Conservation (phyloP, 2,113 vertebrate genomes). For the Neopipo cinnamomea region DNA sequence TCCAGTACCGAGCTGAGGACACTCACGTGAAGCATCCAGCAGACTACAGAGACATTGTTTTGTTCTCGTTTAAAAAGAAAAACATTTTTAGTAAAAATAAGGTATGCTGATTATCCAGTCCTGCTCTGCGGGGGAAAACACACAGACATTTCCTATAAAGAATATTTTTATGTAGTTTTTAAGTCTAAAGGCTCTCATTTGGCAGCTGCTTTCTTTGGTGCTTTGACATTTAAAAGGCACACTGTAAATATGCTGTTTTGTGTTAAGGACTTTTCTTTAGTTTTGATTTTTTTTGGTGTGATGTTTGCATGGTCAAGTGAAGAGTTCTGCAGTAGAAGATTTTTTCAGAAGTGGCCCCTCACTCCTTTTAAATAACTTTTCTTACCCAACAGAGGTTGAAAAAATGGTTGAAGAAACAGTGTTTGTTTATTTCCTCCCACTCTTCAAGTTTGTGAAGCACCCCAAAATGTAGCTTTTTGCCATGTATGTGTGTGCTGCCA, state of each 20-base stretch:
- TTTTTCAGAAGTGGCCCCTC: neutral
- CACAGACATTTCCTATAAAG: fast-evolving
- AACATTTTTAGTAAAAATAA: conserved; percentile 95
- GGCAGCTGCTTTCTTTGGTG: neutral
- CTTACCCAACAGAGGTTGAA: neutral
- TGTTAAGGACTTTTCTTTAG: neutral
- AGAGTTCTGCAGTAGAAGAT: neutral
- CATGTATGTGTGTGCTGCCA: neutral
- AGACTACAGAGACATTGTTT: conserved; percentile 85
- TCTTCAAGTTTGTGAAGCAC: neutral
- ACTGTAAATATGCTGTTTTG: neutral
- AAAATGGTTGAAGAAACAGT: neutral
- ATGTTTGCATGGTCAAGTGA: neutral
- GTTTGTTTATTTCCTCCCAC: neutral
- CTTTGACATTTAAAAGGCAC: neutral
- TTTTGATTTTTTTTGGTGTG: neutral
- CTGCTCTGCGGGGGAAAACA: neutral
- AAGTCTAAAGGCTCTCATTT: neutral
- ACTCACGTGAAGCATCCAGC: conserved; percentile 87
- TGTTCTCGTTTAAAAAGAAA: conserved; percentile 96
- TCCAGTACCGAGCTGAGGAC: conserved; percentile 93
- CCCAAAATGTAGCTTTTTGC: neutral
- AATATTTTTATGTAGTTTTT: neutral
- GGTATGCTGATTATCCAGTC: conserved; percentile 67
- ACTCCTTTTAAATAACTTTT: neutral